Percentiles rank a stretch among this genome's conserved stretches.
phyloP scores from a whole-genome alignment of 2,888 invertebrate genomes.

The Sinotaia quadrata region DNA sequence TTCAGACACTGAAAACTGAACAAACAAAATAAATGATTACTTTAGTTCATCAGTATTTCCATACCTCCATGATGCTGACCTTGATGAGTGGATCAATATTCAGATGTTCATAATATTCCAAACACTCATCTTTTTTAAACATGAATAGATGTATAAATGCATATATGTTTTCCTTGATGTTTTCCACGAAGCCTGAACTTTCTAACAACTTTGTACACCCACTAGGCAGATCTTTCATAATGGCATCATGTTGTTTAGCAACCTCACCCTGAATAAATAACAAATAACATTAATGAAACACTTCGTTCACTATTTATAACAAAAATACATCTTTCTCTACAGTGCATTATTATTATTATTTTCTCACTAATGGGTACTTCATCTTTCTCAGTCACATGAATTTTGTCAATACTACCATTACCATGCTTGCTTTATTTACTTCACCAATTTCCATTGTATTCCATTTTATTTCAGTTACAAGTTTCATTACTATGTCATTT shows the following conservation, averaged over 20 bases:
- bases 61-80: conserved; percentile 46
- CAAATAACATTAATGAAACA: not conserved
- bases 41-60: not conserved
- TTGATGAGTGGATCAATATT: conserved; percentile 45
- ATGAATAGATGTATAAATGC: conserved; percentile 4
- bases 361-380: too few relatives aligned
- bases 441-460: too few relatives aligned
- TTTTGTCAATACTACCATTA: too few relatives aligned
- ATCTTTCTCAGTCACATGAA: too few relatives aligned
- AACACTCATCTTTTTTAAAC: conserved; percentile 40
- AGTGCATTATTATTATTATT: not conserved
- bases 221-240: conserved; percentile 33
- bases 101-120: conserved; percentile 40
- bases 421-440: too few relatives aligned
- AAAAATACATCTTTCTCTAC: not conserved
- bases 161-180: not conserved
- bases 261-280: conserved; percentile 28
- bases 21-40: not conserved
- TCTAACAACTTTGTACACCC: conserved; percentile 28
- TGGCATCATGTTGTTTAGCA: conserved; percentile 32
- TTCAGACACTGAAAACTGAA: not conserved
- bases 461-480: too few relatives aligned
- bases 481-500: too few relatives aligned
- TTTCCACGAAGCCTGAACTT: not conserved
- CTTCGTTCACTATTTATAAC: not conserved